Base-by-base conservation (phyloP, 2,888 invertebrate genomes). In the Thelaira solivaga region DNA sequence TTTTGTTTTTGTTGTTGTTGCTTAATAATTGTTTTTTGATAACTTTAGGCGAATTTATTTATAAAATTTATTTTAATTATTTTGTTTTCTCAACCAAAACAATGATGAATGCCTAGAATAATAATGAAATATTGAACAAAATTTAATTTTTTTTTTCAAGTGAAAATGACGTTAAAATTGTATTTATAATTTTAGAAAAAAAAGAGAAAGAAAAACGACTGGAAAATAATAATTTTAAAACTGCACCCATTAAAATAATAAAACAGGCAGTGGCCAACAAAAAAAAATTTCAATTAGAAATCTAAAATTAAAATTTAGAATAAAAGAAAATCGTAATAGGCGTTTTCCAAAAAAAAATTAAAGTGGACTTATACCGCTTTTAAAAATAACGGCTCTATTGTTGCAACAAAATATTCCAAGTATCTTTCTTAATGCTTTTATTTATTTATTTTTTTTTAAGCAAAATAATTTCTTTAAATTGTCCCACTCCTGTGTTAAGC, bases 31-130 rank as follows among this genome's bases (percentile, higher is more conserved):
- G 31, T 68, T 69, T 68, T 22, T 43, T 6, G 11, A 10, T 45
- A n/a, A 61, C 78, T 64, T 53, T 13, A 61, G 69, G 78, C 64
- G 31, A 69, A 57, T 64, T 68, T n/a, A n/a, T n/a, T n/a, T 41
- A 22, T 29, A 36, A 51, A 61, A 69, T 73, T 78, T 62, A 31
- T 72, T 77, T 77, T 73, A 77, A 77, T 77, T 77, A 77, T 77
- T 76, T 77, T 47, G 36, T 67, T 53, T 64, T 69, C 43, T 8
- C 47, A 64, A 62, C 43, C 4, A 41, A 68, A 68, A n/a, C n/a
- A n/a, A n/a, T n/a, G n/a, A n/a, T n/a, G 18, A 75, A 39, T 74
- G 13, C 6, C 34, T 47, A 18, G 41, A 64, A 49, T 76, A 53
- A 53, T 49, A 22, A 69, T 74, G 61, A 69, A 78, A 64, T 59